Evolutionary conservation across 2,797 vertebrate genomes (phyloP), one percentile per base, ranked within the genome.

Genomic region (Myioborus melanocephalus): DNA sequence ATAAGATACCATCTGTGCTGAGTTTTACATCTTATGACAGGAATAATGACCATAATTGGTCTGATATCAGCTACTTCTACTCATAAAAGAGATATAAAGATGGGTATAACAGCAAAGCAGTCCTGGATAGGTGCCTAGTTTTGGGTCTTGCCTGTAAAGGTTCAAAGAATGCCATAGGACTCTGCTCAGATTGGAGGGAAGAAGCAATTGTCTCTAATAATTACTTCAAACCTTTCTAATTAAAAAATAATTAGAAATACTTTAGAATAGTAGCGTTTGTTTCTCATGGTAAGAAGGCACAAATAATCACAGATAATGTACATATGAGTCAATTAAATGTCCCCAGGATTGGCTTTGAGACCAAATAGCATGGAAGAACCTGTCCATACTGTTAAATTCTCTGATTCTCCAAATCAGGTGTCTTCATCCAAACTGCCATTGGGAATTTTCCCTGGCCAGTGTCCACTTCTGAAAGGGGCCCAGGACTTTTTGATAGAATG

Each of bases 1-100:
- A 80, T 92, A 92, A 96, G 84, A 92, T 83, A 82, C 92, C 83
- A 93, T 95, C 92, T 95, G 92, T 90, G 39, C 49, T 68, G 23
- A 84, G 12, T 76, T 94, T 91, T 64, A 71, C 61, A 27, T 85
- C 65, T 77, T 91, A 28, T 59, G 35, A 76, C 56, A 95, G 70
- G 43, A 93, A 64, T 87, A 92, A 90, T 63, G 64, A 63, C 64
- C 30, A 53, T 93, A 85, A 95, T 83, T 83, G 63, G 49, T 63
- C 56, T 80, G 60, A 87, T 94, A 80, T 56, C 89, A 63, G 53
- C 64, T 85, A n/a, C 57, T 91, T 82, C 78, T 87, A 53, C 75
- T 80, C 30, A 24, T 79, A 76, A 87, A 65, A 90, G 57, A 75
- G 57, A 83, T 49, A 27, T 7, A 27, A 92, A 83, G 75, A 77